Conservation (phyloP, 2,797 vertebrate species). For the Takifugu ocellatus region DNA sequence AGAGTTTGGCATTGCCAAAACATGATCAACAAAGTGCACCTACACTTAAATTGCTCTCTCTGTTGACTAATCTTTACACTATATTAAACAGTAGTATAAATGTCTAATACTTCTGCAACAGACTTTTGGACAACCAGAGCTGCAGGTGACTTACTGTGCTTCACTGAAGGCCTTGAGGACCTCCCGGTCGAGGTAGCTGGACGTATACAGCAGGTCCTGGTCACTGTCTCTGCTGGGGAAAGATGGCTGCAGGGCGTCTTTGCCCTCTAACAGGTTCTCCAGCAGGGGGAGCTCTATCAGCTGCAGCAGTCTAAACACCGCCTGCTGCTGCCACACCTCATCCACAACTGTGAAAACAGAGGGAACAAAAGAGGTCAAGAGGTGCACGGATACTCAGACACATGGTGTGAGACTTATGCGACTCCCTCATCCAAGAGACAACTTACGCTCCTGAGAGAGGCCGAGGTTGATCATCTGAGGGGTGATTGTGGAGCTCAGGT, state of each 20-base stretch:
- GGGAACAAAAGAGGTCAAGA: constrained; percentile 2
- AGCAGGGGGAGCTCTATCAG: constrained; percentile 92
- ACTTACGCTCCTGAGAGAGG: constrained; percentile 84
- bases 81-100: too few species aligned
- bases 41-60: too few species aligned
- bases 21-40: too few species aligned
- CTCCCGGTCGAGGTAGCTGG: constrained; percentile 89
- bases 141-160: constrained; percentile 82
- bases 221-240: constrained; percentile 75
- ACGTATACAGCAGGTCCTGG: constrained; percentile 77
- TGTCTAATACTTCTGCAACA: too few species aligned
- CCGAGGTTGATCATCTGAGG: constrained; percentile 79
- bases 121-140: not conserved
- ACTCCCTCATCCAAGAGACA: not conserved
- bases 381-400: not conserved
- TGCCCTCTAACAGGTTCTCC: constrained; percentile 84
- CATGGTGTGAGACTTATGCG: not conserved
- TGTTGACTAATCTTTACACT: too few species aligned
- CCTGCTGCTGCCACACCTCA: constrained; percentile 95
- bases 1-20: too few species aligned
- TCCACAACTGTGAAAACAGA: constrained; percentile 79
- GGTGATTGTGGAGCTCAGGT: constrained; percentile 79
- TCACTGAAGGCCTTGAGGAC: constrained; percentile 96
- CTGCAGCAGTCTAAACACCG: constrained; percentile 87
- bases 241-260: constrained; percentile 55